Conservation (phyloP, 2,113 vertebrate genomes). For the Eptesicus fuscus region DNA sequence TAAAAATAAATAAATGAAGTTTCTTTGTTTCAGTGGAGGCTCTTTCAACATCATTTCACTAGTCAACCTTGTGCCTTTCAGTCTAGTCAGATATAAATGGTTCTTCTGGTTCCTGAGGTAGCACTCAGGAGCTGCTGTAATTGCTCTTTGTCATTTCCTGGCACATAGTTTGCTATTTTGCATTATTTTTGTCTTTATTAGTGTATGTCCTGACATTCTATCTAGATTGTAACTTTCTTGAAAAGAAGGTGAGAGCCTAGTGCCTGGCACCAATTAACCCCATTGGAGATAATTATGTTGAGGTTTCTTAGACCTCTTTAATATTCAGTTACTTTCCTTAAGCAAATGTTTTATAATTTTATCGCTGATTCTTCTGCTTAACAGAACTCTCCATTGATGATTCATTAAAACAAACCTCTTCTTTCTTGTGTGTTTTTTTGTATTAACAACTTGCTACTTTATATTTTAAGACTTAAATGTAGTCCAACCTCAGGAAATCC, state of each 20-base stretch:
- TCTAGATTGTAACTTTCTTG: not conserved
- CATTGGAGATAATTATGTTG: not conserved
- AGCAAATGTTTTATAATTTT: not conserved
- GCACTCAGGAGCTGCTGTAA: not conserved
- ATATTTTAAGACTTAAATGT: constrained; percentile 21
- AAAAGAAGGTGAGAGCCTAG: not conserved
- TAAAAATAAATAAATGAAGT: not conserved
- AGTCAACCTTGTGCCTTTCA: not conserved
- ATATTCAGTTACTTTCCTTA: not conserved
- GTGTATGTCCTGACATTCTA: not conserved
- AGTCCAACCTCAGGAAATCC: not conserved
- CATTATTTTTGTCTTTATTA: not conserved
- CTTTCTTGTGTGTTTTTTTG: not conserved
- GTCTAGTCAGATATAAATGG: not conserved
- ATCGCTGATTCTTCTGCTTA: not conserved
- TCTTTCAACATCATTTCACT: constrained; percentile 3
- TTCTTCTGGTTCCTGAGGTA: not conserved
- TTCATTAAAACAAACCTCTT: not conserved
- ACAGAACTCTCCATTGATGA: not conserved
- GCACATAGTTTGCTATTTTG: not conserved
- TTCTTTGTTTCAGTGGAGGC: not conserved
- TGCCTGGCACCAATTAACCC: not conserved
- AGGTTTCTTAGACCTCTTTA: constrained; percentile 8
- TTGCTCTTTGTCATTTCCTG: not conserved
- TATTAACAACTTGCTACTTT: not conserved